Conservation (phyloP, 2,888 invertebrate species). For the Electrophaes corylata region DNA sequence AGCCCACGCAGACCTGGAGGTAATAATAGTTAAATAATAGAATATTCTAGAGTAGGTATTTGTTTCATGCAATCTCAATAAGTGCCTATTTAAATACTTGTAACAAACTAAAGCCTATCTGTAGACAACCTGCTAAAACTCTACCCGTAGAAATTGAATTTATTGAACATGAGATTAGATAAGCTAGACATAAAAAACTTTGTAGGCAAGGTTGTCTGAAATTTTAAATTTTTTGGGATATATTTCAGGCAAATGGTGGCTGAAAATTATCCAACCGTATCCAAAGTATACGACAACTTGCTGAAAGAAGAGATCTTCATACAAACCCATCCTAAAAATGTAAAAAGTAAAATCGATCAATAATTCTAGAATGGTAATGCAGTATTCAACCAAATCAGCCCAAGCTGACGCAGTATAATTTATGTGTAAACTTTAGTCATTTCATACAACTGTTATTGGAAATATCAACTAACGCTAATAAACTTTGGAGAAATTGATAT, state of each 20-base stretch:
- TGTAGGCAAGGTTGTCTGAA: not conserved
- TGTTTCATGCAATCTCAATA: too few species aligned
- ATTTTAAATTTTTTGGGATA: slow-evolving; percentile 10
- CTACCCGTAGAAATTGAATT: not conserved
- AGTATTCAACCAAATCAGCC: slow-evolving; percentile 33
- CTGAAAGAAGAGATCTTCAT: slow-evolving; percentile 62
- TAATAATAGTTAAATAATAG: not conserved
- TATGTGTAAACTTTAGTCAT: slow-evolving; percentile 26
- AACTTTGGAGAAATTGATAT: slow-evolving; percentile 23
- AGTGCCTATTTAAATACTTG: too few species aligned
- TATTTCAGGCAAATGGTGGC: slow-evolving; percentile 67
- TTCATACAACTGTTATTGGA: slow-evolving; percentile 25
- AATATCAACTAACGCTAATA: slow-evolving; percentile 23
- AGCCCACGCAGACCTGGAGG: slow-evolving; percentile 7
- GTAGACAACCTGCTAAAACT: not conserved
- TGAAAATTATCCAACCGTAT: slow-evolving; percentile 59
- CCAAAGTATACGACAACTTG: slow-evolving; percentile 61
- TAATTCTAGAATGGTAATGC: slow-evolving; percentile 18
- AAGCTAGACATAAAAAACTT: not conserved
- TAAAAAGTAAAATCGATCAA: slow-evolving; percentile 41
- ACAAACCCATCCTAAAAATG: slow-evolving; percentile 62
- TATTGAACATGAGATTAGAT: not conserved
- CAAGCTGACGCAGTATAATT: slow-evolving; percentile 32
- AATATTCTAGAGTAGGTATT: too few species aligned
- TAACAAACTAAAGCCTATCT: not conserved